Evolutionary conservation across 92 coral and sea anemone genomes (phyloP).

Genomic region (Zoanthus gigantus): DNA sequence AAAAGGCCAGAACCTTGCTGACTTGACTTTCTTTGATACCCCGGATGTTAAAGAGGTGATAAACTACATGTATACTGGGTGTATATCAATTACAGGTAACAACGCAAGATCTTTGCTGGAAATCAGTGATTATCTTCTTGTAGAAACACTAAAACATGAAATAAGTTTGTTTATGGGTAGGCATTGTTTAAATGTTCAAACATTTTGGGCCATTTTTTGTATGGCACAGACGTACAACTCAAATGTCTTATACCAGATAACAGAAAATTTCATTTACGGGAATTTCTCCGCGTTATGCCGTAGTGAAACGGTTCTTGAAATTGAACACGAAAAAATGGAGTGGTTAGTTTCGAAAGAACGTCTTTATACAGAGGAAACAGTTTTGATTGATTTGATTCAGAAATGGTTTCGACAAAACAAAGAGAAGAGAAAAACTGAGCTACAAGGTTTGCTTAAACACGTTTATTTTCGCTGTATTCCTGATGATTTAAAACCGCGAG

Average conservation of each 20-base stretch:
- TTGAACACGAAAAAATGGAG: background rate
- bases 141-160: conserved; percentile 30
- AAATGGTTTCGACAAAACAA: conserved; percentile 21
- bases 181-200: background rate
- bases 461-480: conserved; percentile 34
- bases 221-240: conserved; percentile 16
- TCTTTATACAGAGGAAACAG: conserved; percentile 11
- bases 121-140: conserved; percentile 27
- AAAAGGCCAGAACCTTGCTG: conserved; percentile 13
- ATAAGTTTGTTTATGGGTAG: conserved; percentile 1
- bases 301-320: conserved; percentile 11
- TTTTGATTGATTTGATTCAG: background rate
- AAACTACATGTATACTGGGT: conserved; percentile 29
- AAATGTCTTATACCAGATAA: background rate
- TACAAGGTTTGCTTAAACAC: background rate
- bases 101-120: conserved; percentile 10
- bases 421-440: background rate
- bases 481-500: background rate
- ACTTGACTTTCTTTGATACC: conserved; percentile 11
- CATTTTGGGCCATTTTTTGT: conserved; percentile 12
- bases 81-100: background rate
- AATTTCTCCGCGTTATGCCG: background rate
- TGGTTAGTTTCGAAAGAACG: conserved; percentile 20
- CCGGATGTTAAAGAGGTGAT: conserved; percentile 19
- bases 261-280: conserved; percentile 23